Conservation (phyloP, 2,797 vertebrate species). For the Paguma larvata region DNA sequence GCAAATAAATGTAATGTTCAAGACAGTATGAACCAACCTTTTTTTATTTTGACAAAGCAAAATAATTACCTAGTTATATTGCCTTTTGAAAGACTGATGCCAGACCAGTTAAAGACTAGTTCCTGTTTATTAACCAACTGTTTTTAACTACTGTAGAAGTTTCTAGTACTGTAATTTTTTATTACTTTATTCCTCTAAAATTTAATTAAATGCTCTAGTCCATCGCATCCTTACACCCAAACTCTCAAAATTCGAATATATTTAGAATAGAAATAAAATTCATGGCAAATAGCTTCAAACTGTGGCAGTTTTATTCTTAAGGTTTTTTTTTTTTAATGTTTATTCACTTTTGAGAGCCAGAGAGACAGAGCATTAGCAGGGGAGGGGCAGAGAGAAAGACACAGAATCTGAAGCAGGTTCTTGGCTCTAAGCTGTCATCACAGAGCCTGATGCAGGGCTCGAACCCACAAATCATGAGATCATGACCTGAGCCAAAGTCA, state of each 20-base stretch:
- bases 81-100: constrained; percentile 8
- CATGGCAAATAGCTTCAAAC: background rate
- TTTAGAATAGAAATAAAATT: constrained; percentile 30
- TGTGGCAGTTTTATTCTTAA: background rate
- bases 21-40: background rate
- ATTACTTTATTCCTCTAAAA: background rate
- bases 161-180: background rate
- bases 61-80: background rate
- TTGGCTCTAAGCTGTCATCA: no score
- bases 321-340: no score
- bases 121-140: background rate
- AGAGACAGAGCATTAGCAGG: no score
- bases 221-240: background rate
- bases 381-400: no score
- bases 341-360: no score
- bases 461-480: no score
- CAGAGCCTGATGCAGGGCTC: no score
- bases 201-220: background rate
- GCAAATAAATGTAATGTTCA: constrained; percentile 45
- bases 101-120: background rate
- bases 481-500: no score
- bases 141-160: background rate
- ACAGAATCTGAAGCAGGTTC: no score
- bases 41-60: background rate
- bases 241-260: background rate